Base-by-base conservation (phyloP, 2,888 invertebrate genomes). In the Keiferia lycopersicella region DNA sequence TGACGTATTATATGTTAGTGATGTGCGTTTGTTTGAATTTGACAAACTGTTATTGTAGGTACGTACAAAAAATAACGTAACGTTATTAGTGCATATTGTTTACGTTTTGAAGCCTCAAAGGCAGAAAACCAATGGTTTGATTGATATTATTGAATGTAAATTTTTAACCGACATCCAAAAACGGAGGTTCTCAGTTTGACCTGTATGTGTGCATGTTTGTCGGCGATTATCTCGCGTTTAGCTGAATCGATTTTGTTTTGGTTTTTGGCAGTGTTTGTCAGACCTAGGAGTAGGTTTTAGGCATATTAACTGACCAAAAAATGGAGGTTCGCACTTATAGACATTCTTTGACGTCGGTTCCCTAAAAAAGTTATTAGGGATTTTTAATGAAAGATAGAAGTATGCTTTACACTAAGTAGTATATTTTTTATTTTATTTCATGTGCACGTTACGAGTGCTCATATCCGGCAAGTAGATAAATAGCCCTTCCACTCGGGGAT, bases 351-450 rank as follows among this genome's bases (percentile, higher is more conserved):
- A n/a, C n/a, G n/a, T n/a, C n/a, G n/a, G n/a, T n/a, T n/a, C n/a
- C n/a, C n/a, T n/a, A n/a, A n/a, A n/a, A n/a, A n/a, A n/a, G n/a
- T n/a, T n/a, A n/a, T 18, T 20, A 16, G 26, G 53, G 57, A 14
- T 18, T 20, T 45, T 26, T 11, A 60, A 60, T 34, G 20, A 62
- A 62, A 51, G 38, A 34, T 34, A 22, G 14, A 62, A 61, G 18
- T 62, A 53, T 84, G 84, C 83, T 82, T 88, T 88, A 89, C 84
- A 88, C 87, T 88, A 88, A 87, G 83, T 84, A 85, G 83, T 65
- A 66, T 64, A 63, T 64, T 86, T 83, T 82, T 81, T 16, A 56
- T 56, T 86, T 83, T 82, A 81, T 79, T 86, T 84, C 85, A 87
- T 81, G 82, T 79, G 88, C 88, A 88, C 88, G 74, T 75, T 81